Evolutionary conservation across 2,888 invertebrate species (phyloP).

Genomic region (Eupithecia insigniata): DNA sequence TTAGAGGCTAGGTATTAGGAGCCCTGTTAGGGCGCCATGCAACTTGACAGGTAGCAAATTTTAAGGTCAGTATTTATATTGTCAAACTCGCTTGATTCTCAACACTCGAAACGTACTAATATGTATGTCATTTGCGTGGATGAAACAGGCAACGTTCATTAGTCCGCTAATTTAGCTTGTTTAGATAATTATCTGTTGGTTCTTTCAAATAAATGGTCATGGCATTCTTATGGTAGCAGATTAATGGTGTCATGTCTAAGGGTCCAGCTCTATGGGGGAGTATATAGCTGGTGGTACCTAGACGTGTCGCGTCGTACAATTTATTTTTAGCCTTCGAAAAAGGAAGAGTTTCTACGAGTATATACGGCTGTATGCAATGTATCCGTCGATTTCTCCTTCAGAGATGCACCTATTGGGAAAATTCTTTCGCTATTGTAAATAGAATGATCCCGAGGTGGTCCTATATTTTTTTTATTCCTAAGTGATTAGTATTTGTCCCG

Average conservation of each 20-base stretch:
- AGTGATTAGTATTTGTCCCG: too few species aligned
- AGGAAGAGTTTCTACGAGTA: too few species aligned
- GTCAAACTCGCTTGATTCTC: neutral
- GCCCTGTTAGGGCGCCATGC: too few species aligned
- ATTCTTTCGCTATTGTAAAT: too few species aligned
- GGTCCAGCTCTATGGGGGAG: neutral
- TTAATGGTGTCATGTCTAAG: constrained; percentile 35
- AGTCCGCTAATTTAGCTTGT: constrained; percentile 68
- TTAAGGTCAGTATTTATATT: neutral
- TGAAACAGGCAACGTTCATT: constrained; percentile 53
- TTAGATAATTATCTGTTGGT: constrained; percentile 61
- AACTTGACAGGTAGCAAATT: too few species aligned
- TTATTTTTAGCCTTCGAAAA: too few species aligned
- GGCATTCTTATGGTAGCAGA: constrained; percentile 21
- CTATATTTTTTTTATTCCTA: too few species aligned
- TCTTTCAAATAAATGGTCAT: constrained; percentile 47
- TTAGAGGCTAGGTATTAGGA: too few species aligned
- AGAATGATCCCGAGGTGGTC: too few species aligned
- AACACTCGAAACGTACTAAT: neutral
- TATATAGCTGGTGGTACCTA: neutral
- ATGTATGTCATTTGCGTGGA: constrained; percentile 30
- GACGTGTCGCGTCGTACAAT: neutral
- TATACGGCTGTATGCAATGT: too few species aligned
- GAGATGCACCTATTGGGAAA: too few species aligned
- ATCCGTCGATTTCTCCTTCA: too few species aligned